Evolutionary conservation across 1,140 invertebrate genomes (phyloP).

Genomic region (Nomia melanderi): DNA sequence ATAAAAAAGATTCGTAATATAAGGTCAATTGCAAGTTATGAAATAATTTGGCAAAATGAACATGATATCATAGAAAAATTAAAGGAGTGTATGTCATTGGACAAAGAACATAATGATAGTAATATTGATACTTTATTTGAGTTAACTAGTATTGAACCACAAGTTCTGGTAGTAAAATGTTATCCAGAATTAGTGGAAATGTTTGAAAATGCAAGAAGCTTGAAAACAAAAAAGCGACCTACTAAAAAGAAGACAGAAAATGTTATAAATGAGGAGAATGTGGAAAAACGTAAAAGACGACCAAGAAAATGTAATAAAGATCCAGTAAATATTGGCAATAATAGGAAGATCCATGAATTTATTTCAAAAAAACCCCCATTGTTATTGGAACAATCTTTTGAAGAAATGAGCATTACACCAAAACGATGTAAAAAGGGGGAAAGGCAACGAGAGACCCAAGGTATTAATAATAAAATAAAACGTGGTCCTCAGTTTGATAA

Average conservation of each 20-base stretch:
- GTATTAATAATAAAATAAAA: slow-evolving; percentile 55
- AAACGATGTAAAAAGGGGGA: slow-evolving; percentile 62
- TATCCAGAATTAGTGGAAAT: slow-evolving; percentile 85
- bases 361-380: slow-evolving; percentile 48
- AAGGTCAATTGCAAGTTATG: slow-evolving; percentile 85
- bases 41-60: slow-evolving; percentile 86
- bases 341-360: slow-evolving; percentile 76
- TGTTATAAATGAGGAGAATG: slow-evolving; percentile 54
- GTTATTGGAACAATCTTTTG: slow-evolving; percentile 68
- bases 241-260: slow-evolving; percentile 75
- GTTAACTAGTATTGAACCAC: slow-evolving; percentile 85
- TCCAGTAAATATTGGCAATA: slow-evolving; percentile 38
- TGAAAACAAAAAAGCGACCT: slow-evolving; percentile 81
- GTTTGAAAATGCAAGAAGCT: slow-evolving; percentile 83
- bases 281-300: slow-evolving; percentile 42
- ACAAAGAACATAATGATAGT: slow-evolving; percentile 63
- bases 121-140: slow-evolving; percentile 77
- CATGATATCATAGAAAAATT: slow-evolving; percentile 82
- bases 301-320: slow-evolving; percentile 56
- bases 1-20: slow-evolving; percentile 84
- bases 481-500: slow-evolving; percentile 64
- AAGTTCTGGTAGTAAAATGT: slow-evolving; percentile 83
- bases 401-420: slow-evolving; percentile 64
- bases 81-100: slow-evolving; percentile 79
- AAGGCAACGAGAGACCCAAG: not conserved